Percentiles rank a stretch among this genome's conserved stretches.
Conservation (phyloP, 2,113 vertebrate genomes). For the Saguinus midas region DNA sequence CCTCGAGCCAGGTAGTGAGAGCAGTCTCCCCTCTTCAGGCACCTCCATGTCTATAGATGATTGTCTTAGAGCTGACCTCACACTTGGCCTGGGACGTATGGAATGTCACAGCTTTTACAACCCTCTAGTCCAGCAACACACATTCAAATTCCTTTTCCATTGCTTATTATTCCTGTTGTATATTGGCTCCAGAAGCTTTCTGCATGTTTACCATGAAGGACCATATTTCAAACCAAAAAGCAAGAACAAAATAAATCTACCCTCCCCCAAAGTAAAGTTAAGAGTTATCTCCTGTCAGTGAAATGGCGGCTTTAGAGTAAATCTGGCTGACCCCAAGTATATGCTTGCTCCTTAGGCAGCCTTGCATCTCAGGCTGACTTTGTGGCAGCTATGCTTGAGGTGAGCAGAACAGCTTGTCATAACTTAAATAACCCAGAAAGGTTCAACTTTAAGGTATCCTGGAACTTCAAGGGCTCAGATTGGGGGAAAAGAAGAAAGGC, state of each 20-base stretch:
- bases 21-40: not conserved
- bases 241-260: not conserved
- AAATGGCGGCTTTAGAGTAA: not conserved
- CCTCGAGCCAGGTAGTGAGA: rapidly evolving
- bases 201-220: not conserved
- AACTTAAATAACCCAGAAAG: not conserved
- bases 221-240: not conserved
- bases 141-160: not conserved
- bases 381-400: not conserved
- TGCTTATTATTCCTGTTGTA: not conserved
- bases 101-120: not conserved
- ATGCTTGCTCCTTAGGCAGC: not conserved
- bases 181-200: not conserved
- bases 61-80: not conserved
- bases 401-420: not conserved
- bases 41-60: rapidly evolving
- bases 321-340: not conserved
- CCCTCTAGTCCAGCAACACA: not conserved
- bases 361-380: not conserved
- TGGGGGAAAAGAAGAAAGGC: not conserved
- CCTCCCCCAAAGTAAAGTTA: not conserved
- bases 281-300: not conserved
- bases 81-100: not conserved
- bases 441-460: not conserved
- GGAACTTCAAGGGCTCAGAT: not conserved